Base-by-base conservation (phyloP, 2,113 vertebrate species). In the Dryoscopus gambensis region DNA sequence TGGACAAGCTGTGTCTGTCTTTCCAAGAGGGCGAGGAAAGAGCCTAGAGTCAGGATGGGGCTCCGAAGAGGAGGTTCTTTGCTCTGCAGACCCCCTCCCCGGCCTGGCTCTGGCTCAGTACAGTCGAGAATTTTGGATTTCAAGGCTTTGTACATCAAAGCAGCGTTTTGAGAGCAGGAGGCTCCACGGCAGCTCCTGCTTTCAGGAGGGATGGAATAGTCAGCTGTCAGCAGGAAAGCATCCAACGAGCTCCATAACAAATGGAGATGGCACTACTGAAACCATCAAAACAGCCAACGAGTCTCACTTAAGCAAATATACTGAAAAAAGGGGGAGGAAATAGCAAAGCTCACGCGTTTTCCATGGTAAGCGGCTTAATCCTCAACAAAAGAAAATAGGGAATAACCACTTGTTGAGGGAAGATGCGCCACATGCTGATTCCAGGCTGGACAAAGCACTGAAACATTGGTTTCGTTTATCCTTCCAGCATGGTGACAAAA, bases 401-500 rank as follows among this genome's bases (percentile, higher is more conserved):
- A 95, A 68, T 40, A 87, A 57, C 40, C 69, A 46, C 81, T 75
- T 56, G 3, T 82, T 90, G 60, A 46, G 31, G 62, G 52, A 37
- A 68, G 18, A 69, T 37, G 1, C 14, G 33, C 42, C 65, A 19
- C 4, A 13, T 24, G 50, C 70, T 57, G 74, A 69, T 87, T 88
- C 57, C 52, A 80, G 69, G 24, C 8, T n/a, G 82, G 74, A 47
- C 62, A 25, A 77, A 77, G 30, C 75, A 81, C 87, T 44, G 21
- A 90, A 95, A 93, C 31, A 18, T 22, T 47, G 69, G 50, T 87
- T 92, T 91, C 79, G 52, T 92, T 94, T 96, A 70, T 95, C 73
- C 73, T 89, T 92, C 55, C 76, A 59, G 79, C 69, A 57, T 0
- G 3, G n/a, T 84, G 88, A 97, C 82, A 96, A 92, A 95, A 90